phyloP scores from a whole-genome alignment of 2,888 invertebrate genomes.

The Xestia ashworthii region DNA sequence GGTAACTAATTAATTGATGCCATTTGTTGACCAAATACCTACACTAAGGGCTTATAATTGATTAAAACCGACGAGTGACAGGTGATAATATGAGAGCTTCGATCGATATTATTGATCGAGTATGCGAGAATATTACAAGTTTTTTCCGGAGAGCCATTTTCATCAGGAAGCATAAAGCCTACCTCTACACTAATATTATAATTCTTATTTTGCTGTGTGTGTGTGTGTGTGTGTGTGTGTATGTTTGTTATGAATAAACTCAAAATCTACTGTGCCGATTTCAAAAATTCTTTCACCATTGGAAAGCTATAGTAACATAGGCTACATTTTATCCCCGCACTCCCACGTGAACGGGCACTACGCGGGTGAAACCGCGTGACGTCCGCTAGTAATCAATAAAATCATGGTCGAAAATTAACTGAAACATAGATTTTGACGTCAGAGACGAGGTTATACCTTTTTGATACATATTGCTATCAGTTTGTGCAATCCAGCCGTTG shows the following conservation, averaged over 20 bases:
- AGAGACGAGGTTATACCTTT: neutral
- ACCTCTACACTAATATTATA: too few species aligned
- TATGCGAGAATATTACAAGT: neutral
- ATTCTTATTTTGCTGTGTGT: too few species aligned
- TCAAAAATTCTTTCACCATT: too few species aligned
- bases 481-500: neutral
- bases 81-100: neutral
- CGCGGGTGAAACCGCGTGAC: too few species aligned
- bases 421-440: neutral
- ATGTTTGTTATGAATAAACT: too few species aligned
- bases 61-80: neutral
- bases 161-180: neutral
- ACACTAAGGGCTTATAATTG: neutral
- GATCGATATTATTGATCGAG: too few species aligned
- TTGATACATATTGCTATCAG: neutral
- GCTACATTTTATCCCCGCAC: too few species aligned
- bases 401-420: neutral
- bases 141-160: neutral
- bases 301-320: too few species aligned
- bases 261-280: too few species aligned
- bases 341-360: too few species aligned
- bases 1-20: too few species aligned
- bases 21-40: neutral
- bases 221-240: too few species aligned
- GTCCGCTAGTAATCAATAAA: neutral